Evolutionary conservation across 2,888 invertebrate genomes (phyloP).

Genomic region (Tinea semifulvella): DNA sequence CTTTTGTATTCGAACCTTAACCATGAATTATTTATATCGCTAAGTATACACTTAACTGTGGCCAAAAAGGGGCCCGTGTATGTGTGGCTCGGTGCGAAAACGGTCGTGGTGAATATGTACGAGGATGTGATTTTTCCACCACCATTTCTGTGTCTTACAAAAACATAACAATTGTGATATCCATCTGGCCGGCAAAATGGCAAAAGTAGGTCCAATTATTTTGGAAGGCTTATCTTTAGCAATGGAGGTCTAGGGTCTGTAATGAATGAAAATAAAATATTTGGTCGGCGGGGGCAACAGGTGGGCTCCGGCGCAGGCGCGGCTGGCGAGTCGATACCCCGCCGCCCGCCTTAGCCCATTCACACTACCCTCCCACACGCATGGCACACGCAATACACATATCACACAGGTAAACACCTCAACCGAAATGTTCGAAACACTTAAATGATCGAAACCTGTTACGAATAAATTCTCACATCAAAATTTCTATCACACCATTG

Average conservation of each 20-base stretch:
- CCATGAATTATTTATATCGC: constrained; percentile 4
- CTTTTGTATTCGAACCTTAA: constrained; percentile 1
- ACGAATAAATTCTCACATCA: no score
- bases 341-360: constrained; percentile 34
- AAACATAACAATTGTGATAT: no score
- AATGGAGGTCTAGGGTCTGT: no score
- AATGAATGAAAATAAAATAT: no score
- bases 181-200: no score
- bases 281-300: constrained; percentile 63
- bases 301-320: constrained; percentile 56
- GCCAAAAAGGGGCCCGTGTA: not conserved
- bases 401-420: not conserved
- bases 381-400: constrained; percentile 10
- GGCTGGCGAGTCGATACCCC: constrained; percentile 55
- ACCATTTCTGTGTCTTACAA: no score
- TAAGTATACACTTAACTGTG: constrained; percentile 5
- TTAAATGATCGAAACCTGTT: no score
- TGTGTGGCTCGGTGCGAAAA: not conserved
- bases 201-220: no score
- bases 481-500: no score
- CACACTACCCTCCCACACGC: constrained; percentile 35
- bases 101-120: not conserved
- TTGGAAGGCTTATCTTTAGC: no score
- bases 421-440: not conserved
- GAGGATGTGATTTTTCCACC: no score